These are phyloP conservation scores for Paracyclopina nana DNA, from an alignment of 1,140 invertebrate genomes.

Conservation along the genomic window DNA sequence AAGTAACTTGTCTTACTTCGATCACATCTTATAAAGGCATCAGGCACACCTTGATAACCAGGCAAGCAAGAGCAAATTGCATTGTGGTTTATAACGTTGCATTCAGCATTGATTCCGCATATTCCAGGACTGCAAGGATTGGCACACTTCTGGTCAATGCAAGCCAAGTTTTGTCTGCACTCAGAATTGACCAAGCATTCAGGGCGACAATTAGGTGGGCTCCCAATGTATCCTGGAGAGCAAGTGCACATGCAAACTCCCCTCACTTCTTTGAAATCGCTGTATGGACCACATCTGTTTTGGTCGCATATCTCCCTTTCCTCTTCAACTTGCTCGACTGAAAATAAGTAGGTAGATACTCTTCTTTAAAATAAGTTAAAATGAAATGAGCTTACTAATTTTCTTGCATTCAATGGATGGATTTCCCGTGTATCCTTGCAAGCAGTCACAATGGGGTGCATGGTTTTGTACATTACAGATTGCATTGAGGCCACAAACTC, in stretches of 20 bases:
- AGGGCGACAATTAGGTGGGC: conserved; percentile 57
- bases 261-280: conserved; percentile 39
- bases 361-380: too few relatives aligned
- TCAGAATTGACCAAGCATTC: conserved; percentile 49
- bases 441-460: conserved; percentile 48
- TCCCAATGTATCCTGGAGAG: conserved; percentile 52
- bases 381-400: too few relatives aligned
- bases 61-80: conserved; percentile 18
- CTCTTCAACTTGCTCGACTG: too few relatives aligned
- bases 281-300: conserved; percentile 21
- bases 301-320: conserved; percentile 16
- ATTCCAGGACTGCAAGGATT: conserved; percentile 41
- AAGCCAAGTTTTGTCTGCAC: conserved; percentile 55
- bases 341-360: too few relatives aligned
- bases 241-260: conserved; percentile 59
- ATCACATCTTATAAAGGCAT: too few relatives aligned
- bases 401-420: conserved; percentile 39
- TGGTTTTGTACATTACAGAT: conserved; percentile 44
- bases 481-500: conserved; percentile 53
- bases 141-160: conserved; percentile 31
- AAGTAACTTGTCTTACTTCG: too few relatives aligned
- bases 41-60: background rate
- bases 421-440: conserved; percentile 44
- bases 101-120: conserved; percentile 26
- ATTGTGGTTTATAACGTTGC: conserved; percentile 26